These are phyloP conservation scores for Diachasma alloeum DNA, from an alignment of 1,140 invertebrate species.

Conservation along the genomic window DNA sequence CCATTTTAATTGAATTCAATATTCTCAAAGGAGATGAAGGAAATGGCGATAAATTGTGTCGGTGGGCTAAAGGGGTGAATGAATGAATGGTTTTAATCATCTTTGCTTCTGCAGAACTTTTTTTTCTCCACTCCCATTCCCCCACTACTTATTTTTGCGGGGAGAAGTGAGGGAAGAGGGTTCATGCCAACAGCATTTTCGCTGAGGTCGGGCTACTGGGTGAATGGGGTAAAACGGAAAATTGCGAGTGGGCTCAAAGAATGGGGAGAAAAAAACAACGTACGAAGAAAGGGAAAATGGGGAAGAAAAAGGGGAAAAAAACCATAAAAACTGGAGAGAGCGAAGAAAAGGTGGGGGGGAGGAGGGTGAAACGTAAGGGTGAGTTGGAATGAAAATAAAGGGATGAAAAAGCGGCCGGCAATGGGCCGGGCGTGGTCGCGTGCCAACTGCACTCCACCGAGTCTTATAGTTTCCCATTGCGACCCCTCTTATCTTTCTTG, in stretches of 20 bases:
- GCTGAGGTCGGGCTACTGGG: neutral
- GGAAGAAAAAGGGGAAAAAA: neutral
- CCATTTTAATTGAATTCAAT: constrained; percentile 10
- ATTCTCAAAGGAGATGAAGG: neutral
- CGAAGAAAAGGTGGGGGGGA: constrained; percentile 6
- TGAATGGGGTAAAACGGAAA: constrained; percentile 21
- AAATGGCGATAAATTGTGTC: neutral
- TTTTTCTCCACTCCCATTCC: neutral
- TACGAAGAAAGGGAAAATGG: neutral
- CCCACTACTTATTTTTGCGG: neutral
- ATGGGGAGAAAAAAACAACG: neutral
- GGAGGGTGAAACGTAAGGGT: neutral
- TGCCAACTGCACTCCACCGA: constrained; percentile 26
- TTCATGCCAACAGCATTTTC: constrained; percentile 1
- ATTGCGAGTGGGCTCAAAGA: constrained; percentile 23
- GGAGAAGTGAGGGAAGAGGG: no score
- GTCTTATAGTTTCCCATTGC: neutral
- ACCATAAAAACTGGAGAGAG: constrained; percentile 1
- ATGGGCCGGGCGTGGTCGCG: constrained; percentile 26
- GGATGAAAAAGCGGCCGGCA: constrained; percentile 8
- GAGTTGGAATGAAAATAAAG: neutral
- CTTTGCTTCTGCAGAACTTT: neutral
- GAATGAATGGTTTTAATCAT: constrained; percentile 25
- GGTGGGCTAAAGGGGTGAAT: neutral
- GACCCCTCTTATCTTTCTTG: constrained; percentile 16